These are phyloP conservation scores for Leucania comma DNA, from an alignment of 2,888 invertebrate genomes.

Conservation along the genomic window DNA sequence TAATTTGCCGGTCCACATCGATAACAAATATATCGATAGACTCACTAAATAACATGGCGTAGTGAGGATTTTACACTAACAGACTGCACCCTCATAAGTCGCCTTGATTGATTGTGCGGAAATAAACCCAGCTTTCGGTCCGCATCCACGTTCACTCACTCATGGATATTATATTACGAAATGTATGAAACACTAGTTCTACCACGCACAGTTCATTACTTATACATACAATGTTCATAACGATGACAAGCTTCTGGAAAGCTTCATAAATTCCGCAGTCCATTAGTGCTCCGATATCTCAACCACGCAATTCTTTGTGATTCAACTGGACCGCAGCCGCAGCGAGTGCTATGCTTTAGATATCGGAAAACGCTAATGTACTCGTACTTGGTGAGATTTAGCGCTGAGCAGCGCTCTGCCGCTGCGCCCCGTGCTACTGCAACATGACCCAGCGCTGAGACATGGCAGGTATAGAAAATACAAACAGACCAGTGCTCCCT, in stretches of 20 bases:
- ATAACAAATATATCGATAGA: conserved; percentile 76
- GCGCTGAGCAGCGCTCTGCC: conserved; percentile 71
- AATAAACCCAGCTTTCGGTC: conserved; percentile 79
- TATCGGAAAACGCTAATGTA: conserved; percentile 89
- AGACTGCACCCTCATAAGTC: conserved; percentile 80
- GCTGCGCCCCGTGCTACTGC: conserved; percentile 67
- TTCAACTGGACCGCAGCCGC: conserved; percentile 82
- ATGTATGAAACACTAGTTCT: conserved; percentile 50
- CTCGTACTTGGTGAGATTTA: conserved; percentile 84
- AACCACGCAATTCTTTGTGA: conserved; percentile 88
- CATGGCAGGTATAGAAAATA: conserved; percentile 51
- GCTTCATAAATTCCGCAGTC: conserved; percentile 84
- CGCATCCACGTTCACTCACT: conserved; percentile 68
- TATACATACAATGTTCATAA: conserved; percentile 64
- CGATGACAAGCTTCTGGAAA: conserved; percentile 73
- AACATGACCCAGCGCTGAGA: conserved; percentile 63
- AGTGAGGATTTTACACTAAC: conserved; percentile 77
- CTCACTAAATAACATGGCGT: conserved; percentile 72
- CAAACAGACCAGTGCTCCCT: conserved; percentile 42
- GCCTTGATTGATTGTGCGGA: conserved; percentile 87
- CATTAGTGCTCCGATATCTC: conserved; percentile 87
- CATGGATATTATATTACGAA: conserved; percentile 59
- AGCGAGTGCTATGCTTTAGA: conserved; percentile 85
- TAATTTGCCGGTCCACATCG: conserved; percentile 71
- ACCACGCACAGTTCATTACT: conserved; percentile 55